Evolutionary conservation across 2,797 vertebrate genomes (phyloP), one percentile per base, ranked within the genome.

Genomic region (Hephaestus fuliginosus): DNA sequence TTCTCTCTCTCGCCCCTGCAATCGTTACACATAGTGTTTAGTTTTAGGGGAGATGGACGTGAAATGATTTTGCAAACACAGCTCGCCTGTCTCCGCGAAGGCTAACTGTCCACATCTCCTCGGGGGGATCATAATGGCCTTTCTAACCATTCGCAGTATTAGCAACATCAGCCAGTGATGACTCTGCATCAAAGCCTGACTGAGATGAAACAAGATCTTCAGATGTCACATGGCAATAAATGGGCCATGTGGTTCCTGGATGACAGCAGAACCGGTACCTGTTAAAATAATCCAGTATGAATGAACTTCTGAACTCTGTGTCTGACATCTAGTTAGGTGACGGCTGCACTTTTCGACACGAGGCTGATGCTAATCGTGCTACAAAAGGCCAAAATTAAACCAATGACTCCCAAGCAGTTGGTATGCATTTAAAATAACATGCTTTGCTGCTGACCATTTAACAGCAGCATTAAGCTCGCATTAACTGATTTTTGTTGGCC

Each of bases 151-250:
- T 80, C 81, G 69, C 71, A 75, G 51, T 71, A 52, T 88, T 82
- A 79, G 70, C 76, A 75, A 63, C 80, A 86, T 89, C 87, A 87
- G 65, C 57, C 70, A 61, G 56, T 67, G 77, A 89, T 88, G 85
- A 87, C 79, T 84, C 70, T 80, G 86, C 76, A 76, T 86, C 67
- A 74, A n/a, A 55, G 15, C 51, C 57, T 76, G 76, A 76, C 74
- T 70, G 48, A 83, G 79, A 86, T 68, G 53, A 86, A 33, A 81
- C 52, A 72, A 67, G 39, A 63, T 41, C 30, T 51, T 84, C 79
- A 63, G 56, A 56, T 69, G 67, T 83, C 60, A 67, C 70, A 71
- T 56, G 60, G 74, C 77, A 74, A 74, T 71, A 74, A 81, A 86
- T 84, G 51, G 58, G 39, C 78, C 7, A 12, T 18, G 69, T 74